A percentile compares a stretch with the other conserved stretches of the same genome.
Conservation (phyloP, 37 sponge, comb jelly and placozoan species). For the Eunapius fragilis region DNA sequence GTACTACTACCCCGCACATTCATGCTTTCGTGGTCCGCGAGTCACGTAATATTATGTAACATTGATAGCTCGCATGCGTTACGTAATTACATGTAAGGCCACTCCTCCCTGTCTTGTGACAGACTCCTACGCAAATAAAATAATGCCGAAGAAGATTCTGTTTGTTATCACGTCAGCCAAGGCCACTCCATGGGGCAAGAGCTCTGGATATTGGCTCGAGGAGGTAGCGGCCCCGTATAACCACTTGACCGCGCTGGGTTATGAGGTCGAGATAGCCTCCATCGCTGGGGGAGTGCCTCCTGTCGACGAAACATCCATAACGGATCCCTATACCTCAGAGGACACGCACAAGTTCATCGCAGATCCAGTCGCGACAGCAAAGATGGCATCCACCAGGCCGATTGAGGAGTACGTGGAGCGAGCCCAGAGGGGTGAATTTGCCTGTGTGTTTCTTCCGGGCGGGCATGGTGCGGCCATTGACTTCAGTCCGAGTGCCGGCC, state of each 20-base stretch:
- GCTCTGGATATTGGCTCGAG: not conserved
- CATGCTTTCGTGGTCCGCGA: too few species aligned
- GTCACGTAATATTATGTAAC: too few species aligned
- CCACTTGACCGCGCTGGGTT: not conserved
- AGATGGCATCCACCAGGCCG: not conserved
- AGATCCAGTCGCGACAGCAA: not conserved
- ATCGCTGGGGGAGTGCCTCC: not conserved
- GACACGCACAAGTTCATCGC: not conserved
- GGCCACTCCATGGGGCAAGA: not conserved
- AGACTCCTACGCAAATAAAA: not conserved
- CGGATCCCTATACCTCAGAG: not conserved
- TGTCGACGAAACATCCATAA: not conserved
- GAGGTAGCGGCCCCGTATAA: not conserved
- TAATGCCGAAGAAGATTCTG: not conserved
- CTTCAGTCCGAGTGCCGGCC: not conserved
- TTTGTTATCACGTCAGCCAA: not conserved
- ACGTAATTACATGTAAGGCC: too few species aligned
- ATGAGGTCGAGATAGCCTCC: not conserved
- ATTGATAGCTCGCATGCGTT: too few species aligned
- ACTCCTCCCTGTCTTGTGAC: too few species aligned
- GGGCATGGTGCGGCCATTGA: not conserved
- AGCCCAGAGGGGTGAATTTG: not conserved
- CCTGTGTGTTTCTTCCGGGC: not conserved
- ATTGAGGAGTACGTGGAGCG: not conserved
- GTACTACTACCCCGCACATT: too few species aligned